phyloP scores from a whole-genome alignment of 2,113 vertebrate genomes.

The Pangasianodon hypophthalmus region DNA sequence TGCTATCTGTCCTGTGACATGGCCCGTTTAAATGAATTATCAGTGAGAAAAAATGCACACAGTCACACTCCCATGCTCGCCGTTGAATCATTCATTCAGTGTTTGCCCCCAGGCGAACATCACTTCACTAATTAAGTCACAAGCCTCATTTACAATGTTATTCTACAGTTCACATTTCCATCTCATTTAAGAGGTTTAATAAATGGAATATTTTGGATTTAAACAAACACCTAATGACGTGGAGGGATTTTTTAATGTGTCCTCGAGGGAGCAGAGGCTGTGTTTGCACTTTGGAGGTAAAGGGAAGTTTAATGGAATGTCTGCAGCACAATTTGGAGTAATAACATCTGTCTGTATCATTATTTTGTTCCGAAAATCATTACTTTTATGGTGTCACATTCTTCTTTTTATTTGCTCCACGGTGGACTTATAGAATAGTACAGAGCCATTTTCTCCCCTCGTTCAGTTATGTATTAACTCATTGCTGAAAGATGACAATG shows the following conservation, averaged over 20 bases:
- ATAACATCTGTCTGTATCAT: conserved; percentile 56
- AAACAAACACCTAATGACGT: conserved; percentile 58
- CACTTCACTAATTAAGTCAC: conserved; percentile 59
- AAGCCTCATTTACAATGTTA: conserved; percentile 59
- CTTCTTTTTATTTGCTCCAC: conserved; percentile 59
- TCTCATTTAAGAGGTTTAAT: conserved; percentile 61
- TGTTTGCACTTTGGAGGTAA: conserved; percentile 54
- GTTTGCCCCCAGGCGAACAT: conserved; percentile 44
- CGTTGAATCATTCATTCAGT: conserved; percentile 41
- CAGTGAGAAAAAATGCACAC: conserved; percentile 16
- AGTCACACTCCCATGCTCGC: conserved; percentile 42
- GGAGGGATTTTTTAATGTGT: conserved; percentile 58
- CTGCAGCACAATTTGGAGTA: conserved; percentile 59
- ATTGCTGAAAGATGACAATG: conserved; percentile 23
- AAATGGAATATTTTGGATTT: conserved; percentile 61
- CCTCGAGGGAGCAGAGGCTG: conserved; percentile 49
- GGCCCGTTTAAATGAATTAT: conserved; percentile 41
- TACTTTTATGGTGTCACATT: conserved; percentile 63
- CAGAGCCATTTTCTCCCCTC: conserved; percentile 35
- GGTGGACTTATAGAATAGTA: conserved; percentile 45
- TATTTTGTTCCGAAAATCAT: conserved; percentile 66
- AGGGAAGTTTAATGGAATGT: conserved; percentile 58
- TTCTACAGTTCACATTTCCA: conserved; percentile 60
- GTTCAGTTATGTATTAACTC: conserved; percentile 18
- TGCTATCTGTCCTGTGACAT: not conserved